Evolutionary conservation across 2,113 vertebrate genomes (phyloP), one percentile per base, ranked within the genome.

Genomic region (Brienomyrus longianalis): DNA sequence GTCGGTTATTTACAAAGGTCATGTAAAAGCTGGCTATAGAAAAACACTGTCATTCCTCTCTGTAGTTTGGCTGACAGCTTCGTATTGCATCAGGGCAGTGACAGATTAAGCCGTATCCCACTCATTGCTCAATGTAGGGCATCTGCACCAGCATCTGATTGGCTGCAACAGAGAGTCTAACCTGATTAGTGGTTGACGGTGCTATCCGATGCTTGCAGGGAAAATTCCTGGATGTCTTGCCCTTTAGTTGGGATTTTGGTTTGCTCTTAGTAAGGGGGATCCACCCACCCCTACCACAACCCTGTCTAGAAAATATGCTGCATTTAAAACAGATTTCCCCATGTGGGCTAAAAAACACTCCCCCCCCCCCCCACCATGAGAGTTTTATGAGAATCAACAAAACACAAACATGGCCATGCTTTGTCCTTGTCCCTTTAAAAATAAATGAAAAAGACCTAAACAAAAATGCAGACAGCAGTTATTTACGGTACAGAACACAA

Each of bases 1-100:
- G 90, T 90, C 85, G 35, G n/a, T 51, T 35, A 66, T 88, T 89
- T 89, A 88, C 35, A 80, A 93, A 94, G 93, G 93, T 94, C 93
- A 19, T 51, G 87, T 89, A 90, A 93, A 89, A 43, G 93, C 93
- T 94, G 94, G 93, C 77, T 93, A 92, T 90, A 52, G 80, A 88
- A 92, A 93, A 92, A 87, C 90, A 74, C 19, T 80, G 19, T 62
- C 48, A 86, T 74, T 92, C 83, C 90, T 86, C 45, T 3, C 35
- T 48, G 8, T 86, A 35, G 51, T 87, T 43, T 51, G 10, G 43
- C 77, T 80, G 11, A 43, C 52, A 39, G 74, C 21, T 39, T 27
- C 54, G 45, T 50, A 51, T 39, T 87, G 89, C 62, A 89, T 88
- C 47, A 52, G 83, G 77, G 27, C 10, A n/a, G 89, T n/a, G 83